These are phyloP conservation scores for Chaetodon auriga DNA, from an alignment of 2,113 vertebrate genomes.

Conservation along the genomic window DNA sequence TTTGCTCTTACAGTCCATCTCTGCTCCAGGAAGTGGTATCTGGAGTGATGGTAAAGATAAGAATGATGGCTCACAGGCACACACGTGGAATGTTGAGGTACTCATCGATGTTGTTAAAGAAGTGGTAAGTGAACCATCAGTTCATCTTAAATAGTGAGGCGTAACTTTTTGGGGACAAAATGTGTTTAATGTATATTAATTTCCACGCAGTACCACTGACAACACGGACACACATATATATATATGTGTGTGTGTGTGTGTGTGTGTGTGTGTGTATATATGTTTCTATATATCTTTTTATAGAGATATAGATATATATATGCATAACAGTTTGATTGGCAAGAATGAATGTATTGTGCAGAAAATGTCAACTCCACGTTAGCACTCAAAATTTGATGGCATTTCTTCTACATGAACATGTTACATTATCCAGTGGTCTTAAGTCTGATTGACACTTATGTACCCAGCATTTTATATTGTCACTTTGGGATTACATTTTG, in stretches of 20 bases:
- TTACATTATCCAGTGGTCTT: background rate
- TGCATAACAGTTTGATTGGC: background rate
- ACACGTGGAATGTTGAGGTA: constrained; percentile 99
- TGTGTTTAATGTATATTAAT: background rate
- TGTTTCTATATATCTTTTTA: too few relatives aligned
- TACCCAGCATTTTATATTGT: background rate
- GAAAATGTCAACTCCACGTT: background rate
- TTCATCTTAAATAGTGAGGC: background rate
- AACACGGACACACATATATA: too few relatives aligned
- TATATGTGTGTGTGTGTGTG: too few relatives aligned
- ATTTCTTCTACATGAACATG: background rate
- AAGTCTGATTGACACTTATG: background rate
- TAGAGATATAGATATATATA: too few relatives aligned
- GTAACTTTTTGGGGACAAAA: background rate
- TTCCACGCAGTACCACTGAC: background rate
- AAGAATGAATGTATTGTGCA: background rate
- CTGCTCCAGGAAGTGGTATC: constrained; percentile 96
- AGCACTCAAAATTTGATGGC: background rate
- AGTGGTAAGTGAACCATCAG: constrained; percentile 85
- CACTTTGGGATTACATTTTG: background rate
- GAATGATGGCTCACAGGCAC: constrained; percentile 93
- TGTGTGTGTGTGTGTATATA: too few relatives aligned
- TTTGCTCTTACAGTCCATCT: constrained; percentile 88
- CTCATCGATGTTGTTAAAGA: constrained; percentile 98
- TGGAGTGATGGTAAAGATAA: constrained; percentile 99